These are phyloP conservation scores for Mylabris phalerata DNA, from an alignment of 1,140 invertebrate species.

Conservation along the genomic window DNA sequence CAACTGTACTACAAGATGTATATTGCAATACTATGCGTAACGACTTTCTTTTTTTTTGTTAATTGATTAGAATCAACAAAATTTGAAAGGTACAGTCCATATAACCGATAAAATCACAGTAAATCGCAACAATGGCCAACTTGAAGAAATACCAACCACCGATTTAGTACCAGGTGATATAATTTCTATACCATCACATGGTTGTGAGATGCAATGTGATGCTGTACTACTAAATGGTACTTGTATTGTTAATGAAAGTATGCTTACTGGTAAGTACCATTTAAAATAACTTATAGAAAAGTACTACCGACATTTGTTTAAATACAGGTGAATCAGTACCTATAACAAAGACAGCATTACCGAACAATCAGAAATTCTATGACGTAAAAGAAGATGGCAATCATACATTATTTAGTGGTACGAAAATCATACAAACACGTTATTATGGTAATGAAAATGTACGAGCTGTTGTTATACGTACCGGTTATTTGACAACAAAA, in stretches of 20 bases:
- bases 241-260: conserved; percentile 93
- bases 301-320: too few relatives aligned
- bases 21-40: too few relatives aligned
- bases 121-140: conserved; percentile 33
- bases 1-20: too few relatives aligned
- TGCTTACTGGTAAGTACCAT: conserved; percentile 77
- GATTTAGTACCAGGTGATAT: conserved; percentile 77
- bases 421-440: conserved; percentile 91
- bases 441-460: conserved; percentile 72
- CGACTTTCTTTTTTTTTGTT: conserved; percentile 11
- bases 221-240: conserved; percentile 76
- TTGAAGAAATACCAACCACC: conserved; percentile 44
- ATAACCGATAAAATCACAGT: conserved; percentile 56
- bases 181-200: conserved; percentile 68
- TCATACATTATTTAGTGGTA: conserved; percentile 92
- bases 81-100: conserved; percentile 61
- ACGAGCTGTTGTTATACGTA: conserved; percentile 62
- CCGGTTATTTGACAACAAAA: conserved; percentile 85
- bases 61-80: conserved; percentile 60
- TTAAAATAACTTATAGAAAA: background rate
- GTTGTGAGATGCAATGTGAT: conserved; percentile 78
- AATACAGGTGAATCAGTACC: conserved; percentile 76
- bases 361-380: conserved; percentile 58
- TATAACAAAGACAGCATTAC: conserved; percentile 83
- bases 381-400: conserved; percentile 78